Evolutionary conservation across 1,140 invertebrate genomes (phyloP).

Genomic region (Stenopsyche tienmushanensis): DNA sequence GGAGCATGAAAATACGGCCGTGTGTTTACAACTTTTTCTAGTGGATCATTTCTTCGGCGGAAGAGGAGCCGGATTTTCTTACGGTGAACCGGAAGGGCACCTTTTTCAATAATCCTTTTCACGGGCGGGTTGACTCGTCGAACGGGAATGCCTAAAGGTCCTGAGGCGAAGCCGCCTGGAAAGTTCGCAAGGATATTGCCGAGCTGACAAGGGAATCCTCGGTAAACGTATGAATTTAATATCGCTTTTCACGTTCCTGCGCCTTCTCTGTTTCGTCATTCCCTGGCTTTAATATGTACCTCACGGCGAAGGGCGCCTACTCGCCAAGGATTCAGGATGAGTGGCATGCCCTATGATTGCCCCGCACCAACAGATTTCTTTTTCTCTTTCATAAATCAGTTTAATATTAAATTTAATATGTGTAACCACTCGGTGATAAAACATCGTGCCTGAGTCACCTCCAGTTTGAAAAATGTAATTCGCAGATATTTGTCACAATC

Average conservation of each 20-base stretch:
- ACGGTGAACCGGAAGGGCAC: background rate
- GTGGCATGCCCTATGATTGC: no score
- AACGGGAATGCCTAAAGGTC: conserved; percentile 13
- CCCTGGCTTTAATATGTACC: background rate
- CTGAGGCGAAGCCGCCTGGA: background rate
- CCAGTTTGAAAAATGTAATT: no score
- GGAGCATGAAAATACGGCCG: no score
- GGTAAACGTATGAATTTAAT: conserved; percentile 21
- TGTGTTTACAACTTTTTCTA: background rate
- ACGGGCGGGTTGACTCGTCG: background rate
- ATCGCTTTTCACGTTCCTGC: background rate
- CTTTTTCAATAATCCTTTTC: conserved; percentile 11
- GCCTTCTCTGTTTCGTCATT: conserved; percentile 12
- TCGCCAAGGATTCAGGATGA: no score
- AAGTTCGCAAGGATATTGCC: conserved; percentile 1
- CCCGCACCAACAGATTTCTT: no score
- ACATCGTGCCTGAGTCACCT: no score
- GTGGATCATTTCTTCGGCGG: background rate
- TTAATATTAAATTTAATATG: no score
- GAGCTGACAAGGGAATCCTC: background rate
- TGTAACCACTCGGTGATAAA: no score
- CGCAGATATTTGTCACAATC: no score
- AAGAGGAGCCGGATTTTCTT: background rate
- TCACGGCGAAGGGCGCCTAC: background rate
- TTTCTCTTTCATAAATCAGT: no score